Evolutionary conservation across 2,113 vertebrate species (phyloP).

Genomic region (Eurypyga helias): DNA sequence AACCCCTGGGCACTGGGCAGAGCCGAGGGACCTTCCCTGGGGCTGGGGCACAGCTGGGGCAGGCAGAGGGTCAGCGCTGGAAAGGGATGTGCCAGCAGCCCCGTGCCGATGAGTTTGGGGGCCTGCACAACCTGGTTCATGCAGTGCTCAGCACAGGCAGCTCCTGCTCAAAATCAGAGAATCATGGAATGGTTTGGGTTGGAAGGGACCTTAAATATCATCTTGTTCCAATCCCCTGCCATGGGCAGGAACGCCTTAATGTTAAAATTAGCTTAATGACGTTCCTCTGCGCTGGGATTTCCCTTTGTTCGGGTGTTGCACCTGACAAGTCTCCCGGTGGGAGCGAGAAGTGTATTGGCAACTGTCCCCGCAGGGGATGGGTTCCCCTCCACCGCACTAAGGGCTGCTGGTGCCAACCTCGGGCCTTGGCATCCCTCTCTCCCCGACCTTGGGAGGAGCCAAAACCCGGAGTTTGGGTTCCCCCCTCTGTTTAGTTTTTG

Average conservation of each 20-base stretch:
- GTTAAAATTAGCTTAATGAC: not conserved
- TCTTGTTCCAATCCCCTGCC: too few relatives aligned
- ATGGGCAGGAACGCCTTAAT: too few relatives aligned
- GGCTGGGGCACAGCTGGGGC: not conserved
- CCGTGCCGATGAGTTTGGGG: accelerated
- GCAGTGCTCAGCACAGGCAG: accelerated
- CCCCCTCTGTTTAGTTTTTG: conserved; percentile 2
- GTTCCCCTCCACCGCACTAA: not conserved
- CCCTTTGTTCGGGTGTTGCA: not conserved
- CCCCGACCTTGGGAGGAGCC: not conserved
- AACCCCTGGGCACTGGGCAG: not conserved
- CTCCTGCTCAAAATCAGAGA: not conserved
- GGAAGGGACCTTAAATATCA: too few relatives aligned
- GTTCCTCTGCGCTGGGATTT: not conserved
- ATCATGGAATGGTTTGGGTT: too few relatives aligned
- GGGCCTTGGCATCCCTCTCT: not conserved
- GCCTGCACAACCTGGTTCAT: accelerated
- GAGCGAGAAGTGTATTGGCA: too few relatives aligned
- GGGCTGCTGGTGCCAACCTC: not conserved
- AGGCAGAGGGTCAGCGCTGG: too few relatives aligned
- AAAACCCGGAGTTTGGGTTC: not conserved
- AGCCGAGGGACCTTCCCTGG: not conserved
- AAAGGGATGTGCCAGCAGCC: not conserved
- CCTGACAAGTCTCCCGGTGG: not conserved
- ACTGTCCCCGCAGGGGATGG: too few relatives aligned